Percentiles rank a stretch among this genome's conserved stretches.
Conservation (phyloP, 2,888 invertebrate species). For the Sinohyriopsis cumingii region DNA sequence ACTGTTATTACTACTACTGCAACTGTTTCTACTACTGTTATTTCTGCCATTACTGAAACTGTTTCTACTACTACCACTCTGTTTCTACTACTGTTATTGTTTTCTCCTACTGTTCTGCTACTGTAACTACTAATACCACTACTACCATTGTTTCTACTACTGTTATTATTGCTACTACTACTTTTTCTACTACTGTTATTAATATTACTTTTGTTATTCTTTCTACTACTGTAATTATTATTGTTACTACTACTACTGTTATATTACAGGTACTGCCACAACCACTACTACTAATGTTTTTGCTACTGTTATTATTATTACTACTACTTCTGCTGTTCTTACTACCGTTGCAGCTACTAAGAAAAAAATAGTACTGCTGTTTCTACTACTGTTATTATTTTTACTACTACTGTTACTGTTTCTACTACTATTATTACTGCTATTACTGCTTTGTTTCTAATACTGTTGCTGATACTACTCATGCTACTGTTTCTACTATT, state of each 20-base stretch:
- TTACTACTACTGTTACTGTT: conserved; percentile 27
- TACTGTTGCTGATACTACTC: conserved; percentile 22
- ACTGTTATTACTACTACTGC: no score
- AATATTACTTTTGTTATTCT: not conserved
- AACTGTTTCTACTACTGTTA: no score
- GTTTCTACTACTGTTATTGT: no score
- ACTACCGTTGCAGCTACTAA: not conserved
- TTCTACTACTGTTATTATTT: conserved; percentile 22
- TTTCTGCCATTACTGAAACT: no score
- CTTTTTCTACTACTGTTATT: no score
- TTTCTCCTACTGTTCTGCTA: no score
- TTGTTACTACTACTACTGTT: not conserved
- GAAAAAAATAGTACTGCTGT: not conserved
- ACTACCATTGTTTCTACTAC: no score
- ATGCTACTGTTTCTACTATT: conserved; percentile 8
- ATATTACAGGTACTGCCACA: conserved; percentile 10
- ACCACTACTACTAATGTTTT: conserved; percentile 11
- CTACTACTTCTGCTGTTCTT: conserved; percentile 1
- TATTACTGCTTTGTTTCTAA: conserved; percentile 9
- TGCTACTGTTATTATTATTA: not conserved
- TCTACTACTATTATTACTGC: conserved; percentile 26
- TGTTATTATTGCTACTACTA: not conserved
- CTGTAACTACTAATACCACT: no score
- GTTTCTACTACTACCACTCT: no score
- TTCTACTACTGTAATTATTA: conserved; percentile 12